These are phyloP conservation scores for Schizopygopsis pylzovi DNA, from an alignment of 2,797 vertebrate genomes.

Conservation along the genomic window DNA sequence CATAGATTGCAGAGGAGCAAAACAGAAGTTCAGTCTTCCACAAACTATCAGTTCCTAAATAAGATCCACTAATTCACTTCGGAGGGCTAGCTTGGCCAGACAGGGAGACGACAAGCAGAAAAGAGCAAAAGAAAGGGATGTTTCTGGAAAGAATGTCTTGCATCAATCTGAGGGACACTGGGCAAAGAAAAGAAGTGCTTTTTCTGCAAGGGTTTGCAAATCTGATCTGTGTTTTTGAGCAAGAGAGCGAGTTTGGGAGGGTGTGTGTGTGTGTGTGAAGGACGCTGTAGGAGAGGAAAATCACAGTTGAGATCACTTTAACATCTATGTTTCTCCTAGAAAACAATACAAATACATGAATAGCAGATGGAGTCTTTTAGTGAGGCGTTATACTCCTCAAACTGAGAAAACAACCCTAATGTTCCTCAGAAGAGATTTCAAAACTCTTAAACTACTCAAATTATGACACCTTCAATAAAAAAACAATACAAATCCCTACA, in stretches of 20 bases:
- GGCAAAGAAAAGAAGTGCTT: background rate
- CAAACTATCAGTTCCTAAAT: constrained; percentile 51
- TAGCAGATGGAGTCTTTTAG: background rate
- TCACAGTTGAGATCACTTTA: background rate
- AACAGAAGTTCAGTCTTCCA: constrained; percentile 47
- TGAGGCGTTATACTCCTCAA: background rate
- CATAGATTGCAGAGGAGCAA: background rate
- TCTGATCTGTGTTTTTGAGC: constrained; percentile 1
- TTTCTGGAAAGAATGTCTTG: constrained; percentile 58
- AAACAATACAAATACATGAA: background rate
- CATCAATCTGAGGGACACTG: constrained; percentile 38
- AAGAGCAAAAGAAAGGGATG: constrained; percentile 48
- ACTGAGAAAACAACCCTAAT: background rate
- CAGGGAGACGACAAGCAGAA: constrained; percentile 59
- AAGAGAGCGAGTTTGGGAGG: background rate
- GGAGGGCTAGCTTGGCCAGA: constrained; percentile 60
- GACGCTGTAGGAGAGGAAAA: background rate
- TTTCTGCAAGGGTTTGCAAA: constrained; percentile 14
- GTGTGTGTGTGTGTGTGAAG: background rate
- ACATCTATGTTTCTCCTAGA: background rate
- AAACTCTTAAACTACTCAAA: background rate
- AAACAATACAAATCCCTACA: background rate
- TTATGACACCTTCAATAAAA: background rate
- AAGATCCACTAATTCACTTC: constrained; percentile 57
- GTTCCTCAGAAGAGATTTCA: background rate